Percentiles rank a stretch among this genome's conserved stretches.
Evolutionary conservation across 2,797 vertebrate genomes (phyloP).

Genomic region (Chelon auratus): DNA sequence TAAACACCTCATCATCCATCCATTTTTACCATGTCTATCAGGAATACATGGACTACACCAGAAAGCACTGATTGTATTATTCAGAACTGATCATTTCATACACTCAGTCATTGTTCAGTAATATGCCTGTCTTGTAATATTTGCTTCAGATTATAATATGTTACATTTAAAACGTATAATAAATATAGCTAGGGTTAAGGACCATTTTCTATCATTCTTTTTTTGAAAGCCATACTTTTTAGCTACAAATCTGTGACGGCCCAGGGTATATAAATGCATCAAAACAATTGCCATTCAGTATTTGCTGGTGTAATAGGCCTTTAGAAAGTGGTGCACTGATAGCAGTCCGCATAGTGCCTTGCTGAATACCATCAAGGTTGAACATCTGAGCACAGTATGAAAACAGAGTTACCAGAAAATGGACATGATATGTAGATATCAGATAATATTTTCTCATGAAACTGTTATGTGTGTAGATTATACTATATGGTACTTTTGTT

Average conservation of each 20-base stretch:
- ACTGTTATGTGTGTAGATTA: conserved; percentile 72
- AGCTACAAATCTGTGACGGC: conserved; percentile 66
- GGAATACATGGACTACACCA: conserved; percentile 59
- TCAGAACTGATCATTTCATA: conserved; percentile 63
- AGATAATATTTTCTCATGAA: conserved; percentile 69
- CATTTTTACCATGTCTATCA: conserved; percentile 62
- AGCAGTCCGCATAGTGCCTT: conserved; percentile 80
- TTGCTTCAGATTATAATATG: conserved; percentile 69
- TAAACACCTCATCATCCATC: conserved; percentile 49
- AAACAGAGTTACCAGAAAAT: conserved; percentile 64
- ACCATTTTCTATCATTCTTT: conserved; percentile 65
- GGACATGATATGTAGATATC: conserved; percentile 67
- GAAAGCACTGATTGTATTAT: conserved; percentile 82
- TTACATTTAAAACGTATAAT: conserved; percentile 63
- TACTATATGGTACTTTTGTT: conserved; percentile 77
- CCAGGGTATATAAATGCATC: conserved; percentile 56
- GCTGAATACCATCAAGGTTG: conserved; percentile 61
- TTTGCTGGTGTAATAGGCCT: conserved; percentile 66
- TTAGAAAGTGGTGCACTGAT: conserved; percentile 77
- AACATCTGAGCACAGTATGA: conserved; percentile 50
- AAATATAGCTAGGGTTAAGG: conserved; percentile 66
- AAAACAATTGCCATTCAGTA: conserved; percentile 71
- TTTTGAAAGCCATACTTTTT: conserved; percentile 84
- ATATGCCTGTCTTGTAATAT: conserved; percentile 71
- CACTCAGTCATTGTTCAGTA: conserved; percentile 44